Base-by-base conservation (phyloP, 2,797 vertebrate species). In the Botia almorhae region DNA sequence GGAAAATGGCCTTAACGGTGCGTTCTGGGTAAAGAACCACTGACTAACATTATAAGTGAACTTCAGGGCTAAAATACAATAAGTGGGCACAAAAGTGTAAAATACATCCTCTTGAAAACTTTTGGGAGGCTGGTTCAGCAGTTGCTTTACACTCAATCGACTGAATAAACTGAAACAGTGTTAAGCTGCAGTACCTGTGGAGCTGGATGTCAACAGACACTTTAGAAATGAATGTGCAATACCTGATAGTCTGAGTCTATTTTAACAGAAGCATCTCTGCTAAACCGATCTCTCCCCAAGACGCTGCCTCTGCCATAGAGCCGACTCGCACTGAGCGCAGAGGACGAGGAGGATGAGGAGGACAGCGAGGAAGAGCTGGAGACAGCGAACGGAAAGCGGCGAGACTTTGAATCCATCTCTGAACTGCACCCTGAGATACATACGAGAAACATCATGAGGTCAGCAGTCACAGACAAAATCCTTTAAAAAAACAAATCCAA, bases 351-450 rank as follows among this genome's bases (percentile, higher is more conserved):
- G 4, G 92, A 89, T 14, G 87, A 82, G 0, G 90, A 19, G 0
- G 91, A 87, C 88, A 95, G 93, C 87, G 92, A 75, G 29, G 93
- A 87, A 60, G 96, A 89, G 86, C 91, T 88, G 56, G 96, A 94
- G 88, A 97, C 88, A 87, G 94, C 95, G 88, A 96, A 95, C 29
- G 96, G 96, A 92, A 98, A 94, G 86, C 97, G 94, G 85, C 95
- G 95, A 85, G 97, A 95, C 88, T 96, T 96, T 81, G 98, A 97
- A 89, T 99, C 97, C 98, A 99, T 99, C 90, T 84, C 90, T 86
- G 87, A 86, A 81, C 68, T 85, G 85, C 90, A 7, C 60, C 89
- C 72, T 81, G 3, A 70, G 80, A 84, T 29, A 82, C 11, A 26
- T 1, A 23, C 61, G 50, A 60, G 12, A 70, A 14, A 3, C 7